Conservation (phyloP, 2,797 vertebrate genomes). For the Poeciliopsis infans region DNA sequence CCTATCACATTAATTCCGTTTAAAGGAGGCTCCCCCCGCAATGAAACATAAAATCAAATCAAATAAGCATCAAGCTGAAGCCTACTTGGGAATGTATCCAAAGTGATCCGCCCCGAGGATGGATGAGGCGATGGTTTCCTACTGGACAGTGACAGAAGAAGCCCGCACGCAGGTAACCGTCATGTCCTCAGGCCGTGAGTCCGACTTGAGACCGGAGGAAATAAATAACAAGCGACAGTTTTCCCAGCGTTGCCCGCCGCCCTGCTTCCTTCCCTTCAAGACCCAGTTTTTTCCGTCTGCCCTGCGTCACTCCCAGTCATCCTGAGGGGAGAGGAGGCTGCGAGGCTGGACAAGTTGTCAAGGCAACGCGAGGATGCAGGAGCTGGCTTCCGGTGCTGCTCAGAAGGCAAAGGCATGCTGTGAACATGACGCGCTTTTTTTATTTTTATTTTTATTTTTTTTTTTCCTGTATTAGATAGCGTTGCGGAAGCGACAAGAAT, state of each 20-base stretch:
- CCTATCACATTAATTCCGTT: neutral
- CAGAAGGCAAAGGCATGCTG: conserved; percentile 33
- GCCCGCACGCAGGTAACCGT: conserved; percentile 14
- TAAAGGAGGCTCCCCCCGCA: neutral
- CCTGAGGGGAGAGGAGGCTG: conserved; percentile 53
- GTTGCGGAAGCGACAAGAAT: neutral
- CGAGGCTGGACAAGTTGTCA: conserved; percentile 28
- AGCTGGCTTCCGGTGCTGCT: conserved; percentile 18
- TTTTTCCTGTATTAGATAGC: neutral
- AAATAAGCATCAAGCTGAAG: conserved; percentile 23
- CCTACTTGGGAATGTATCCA: conserved; percentile 67
- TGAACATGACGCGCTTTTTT: no score
- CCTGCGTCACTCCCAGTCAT: conserved; percentile 78
- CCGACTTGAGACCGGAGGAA: conserved; percentile 44
- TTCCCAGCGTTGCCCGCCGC: conserved; percentile 61
- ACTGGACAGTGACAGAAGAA: conserved; percentile 20
- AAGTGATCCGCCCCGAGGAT: conserved; percentile 54
- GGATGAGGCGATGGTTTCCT: conserved; percentile 42
- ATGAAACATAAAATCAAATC: neutral
- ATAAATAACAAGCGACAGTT: conserved; percentile 35
- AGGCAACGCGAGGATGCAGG: neutral
- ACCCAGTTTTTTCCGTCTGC: conserved; percentile 64
- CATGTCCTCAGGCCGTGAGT: conserved; percentile 50
- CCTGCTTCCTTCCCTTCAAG: conserved; percentile 48
- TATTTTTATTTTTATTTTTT: no score